A percentile compares a stretch with the other conserved stretches of the same genome.
Evolutionary conservation across 2,888 invertebrate species (phyloP).

Genomic region (Dolichopus griseipennis): DNA sequence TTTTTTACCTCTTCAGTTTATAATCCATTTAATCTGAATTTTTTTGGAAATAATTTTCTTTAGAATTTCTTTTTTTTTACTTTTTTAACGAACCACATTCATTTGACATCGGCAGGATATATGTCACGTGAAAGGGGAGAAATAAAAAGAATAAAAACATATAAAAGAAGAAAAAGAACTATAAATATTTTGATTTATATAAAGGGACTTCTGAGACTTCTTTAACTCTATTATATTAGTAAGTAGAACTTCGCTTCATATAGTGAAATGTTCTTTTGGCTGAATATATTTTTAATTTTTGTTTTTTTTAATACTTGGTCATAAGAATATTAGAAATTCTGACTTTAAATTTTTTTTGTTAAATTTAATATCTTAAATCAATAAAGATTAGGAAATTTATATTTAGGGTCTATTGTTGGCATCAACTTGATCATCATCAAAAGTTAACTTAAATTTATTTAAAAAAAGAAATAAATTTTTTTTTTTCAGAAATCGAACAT

Average conservation of each 20-base stretch:
- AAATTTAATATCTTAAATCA: not conserved
- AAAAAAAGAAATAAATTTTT: no score
- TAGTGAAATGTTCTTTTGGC: no score
- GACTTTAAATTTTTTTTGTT: not conserved
- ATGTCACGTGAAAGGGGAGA: constrained; percentile 13
- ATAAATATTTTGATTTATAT: constrained; percentile 17
- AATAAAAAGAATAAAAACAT: not conserved
- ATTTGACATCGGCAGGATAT: constrained; percentile 18
- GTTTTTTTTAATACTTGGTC: not conserved
- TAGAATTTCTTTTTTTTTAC: no score
- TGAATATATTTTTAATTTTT: no score
- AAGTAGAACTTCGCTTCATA: no score
- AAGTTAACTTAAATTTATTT: no score
- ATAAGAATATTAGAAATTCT: not conserved
- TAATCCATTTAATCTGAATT: no score
- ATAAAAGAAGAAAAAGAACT: not conserved
- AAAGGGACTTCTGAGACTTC: constrained; percentile 16
- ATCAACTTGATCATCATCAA: not conserved
- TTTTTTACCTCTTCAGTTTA: no score
- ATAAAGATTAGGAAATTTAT: not conserved
- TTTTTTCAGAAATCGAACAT: not conserved
- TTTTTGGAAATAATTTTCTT: no score
- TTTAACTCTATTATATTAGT: not conserved
- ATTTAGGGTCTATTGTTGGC: not conserved
- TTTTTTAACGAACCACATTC: not conserved